Conservation (phyloP, 2,888 invertebrate species). For the Leptopilina drosophilae region DNA sequence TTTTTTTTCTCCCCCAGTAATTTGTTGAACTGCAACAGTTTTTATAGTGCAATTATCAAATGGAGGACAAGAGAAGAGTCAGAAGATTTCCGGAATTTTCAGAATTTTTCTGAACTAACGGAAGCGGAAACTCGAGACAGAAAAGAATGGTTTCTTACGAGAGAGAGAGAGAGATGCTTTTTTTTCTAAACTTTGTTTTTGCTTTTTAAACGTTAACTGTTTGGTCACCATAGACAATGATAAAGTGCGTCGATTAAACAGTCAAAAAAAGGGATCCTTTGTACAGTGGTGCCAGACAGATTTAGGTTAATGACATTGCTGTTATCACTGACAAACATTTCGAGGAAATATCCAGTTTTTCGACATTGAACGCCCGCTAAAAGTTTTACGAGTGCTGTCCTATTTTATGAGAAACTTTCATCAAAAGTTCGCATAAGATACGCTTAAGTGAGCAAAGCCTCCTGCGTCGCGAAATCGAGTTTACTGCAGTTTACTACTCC, state of each 20-base stretch:
- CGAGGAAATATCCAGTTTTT: constrained; percentile 8
- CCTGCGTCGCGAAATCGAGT: constrained; percentile 35
- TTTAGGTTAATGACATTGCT: constrained; percentile 33
- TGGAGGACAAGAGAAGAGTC: not conserved
- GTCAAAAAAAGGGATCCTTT: not conserved
- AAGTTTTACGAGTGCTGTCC: constrained; percentile 31
- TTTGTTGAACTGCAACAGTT: constrained; percentile 10
- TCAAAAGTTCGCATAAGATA: constrained; percentile 22
- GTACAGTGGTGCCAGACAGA: not conserved
- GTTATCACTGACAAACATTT: constrained; percentile 18
- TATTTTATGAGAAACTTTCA: constrained; percentile 27
- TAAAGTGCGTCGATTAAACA: constrained; percentile 15
- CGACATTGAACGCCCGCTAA: constrained; percentile 12
- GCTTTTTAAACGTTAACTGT: constrained; percentile 5
- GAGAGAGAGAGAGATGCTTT: not conserved
- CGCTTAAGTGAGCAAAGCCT: constrained; percentile 22
- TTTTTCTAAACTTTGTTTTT: not conserved
- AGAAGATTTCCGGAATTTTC: constrained; percentile 4
- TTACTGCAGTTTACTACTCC: constrained; percentile 13
- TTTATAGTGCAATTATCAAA: constrained; percentile 35
- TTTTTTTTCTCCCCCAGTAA: not conserved
- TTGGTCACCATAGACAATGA: not conserved
- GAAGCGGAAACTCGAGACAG: constrained; percentile 8
- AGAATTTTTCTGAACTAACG: constrained; percentile 1
- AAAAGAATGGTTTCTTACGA: not conserved